These are phyloP conservation scores for Lipotes vexillifer DNA, from an alignment of 2,113 vertebrate species.

Conservation along the genomic window DNA sequence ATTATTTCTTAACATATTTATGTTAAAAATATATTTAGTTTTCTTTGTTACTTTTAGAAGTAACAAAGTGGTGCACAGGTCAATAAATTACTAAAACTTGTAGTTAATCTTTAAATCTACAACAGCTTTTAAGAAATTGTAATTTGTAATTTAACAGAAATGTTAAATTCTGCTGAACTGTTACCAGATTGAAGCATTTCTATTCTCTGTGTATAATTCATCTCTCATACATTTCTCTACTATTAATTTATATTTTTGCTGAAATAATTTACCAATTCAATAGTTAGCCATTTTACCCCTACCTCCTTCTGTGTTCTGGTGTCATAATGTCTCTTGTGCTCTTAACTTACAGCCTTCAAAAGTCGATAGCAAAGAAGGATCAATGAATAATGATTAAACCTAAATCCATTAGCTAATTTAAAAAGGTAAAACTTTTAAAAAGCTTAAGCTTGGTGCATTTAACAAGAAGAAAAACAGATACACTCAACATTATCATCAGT, in stretches of 20 bases:
- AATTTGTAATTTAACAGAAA: not conserved
- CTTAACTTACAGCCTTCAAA: not conserved
- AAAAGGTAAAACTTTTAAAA: not conserved
- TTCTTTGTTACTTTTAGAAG: not conserved
- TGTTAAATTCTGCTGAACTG: not conserved
- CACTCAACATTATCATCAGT: not conserved
- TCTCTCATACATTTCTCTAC: not conserved
- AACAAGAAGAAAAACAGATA: not conserved
- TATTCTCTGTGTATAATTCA: not conserved
- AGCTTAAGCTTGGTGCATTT: not conserved
- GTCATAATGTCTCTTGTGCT: not conserved
- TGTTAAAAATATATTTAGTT: constrained; percentile 6
- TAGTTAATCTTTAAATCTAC: constrained; percentile 5
- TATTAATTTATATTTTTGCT: constrained; percentile 15
- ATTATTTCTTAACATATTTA: constrained; percentile 8
- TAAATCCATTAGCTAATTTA: not conserved
- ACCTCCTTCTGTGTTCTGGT: not conserved
- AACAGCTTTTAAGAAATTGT: not conserved
- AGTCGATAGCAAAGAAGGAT: not conserved
- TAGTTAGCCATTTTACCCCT: not conserved
- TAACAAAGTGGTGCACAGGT: not conserved
- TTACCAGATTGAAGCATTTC: not conserved
- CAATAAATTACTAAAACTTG: not conserved
- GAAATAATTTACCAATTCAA: constrained; percentile 14
- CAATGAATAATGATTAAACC: not conserved